phyloP scores from a whole-genome alignment of 1,140 invertebrate species.

The Riptortus pedestris region DNA sequence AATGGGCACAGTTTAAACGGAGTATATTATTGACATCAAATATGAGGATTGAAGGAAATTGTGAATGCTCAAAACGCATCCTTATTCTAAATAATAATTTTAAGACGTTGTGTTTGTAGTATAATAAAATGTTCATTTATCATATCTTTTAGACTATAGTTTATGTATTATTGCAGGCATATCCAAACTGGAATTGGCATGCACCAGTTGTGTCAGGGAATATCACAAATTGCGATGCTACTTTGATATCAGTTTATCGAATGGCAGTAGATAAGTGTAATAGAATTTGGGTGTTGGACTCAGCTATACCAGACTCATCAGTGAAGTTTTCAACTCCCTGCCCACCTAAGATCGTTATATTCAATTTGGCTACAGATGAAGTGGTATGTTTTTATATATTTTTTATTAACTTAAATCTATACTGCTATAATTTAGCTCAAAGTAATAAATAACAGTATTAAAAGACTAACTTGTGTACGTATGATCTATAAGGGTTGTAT shows the following conservation, averaged over 20 bases:
- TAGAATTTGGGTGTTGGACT: slow-evolving; percentile 57
- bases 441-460: not conserved
- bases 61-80: no score
- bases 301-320: slow-evolving; percentile 56
- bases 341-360: slow-evolving; percentile 62
- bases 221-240: slow-evolving; percentile 45
- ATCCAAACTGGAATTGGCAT: slow-evolving; percentile 66
- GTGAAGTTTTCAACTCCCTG: slow-evolving; percentile 59
- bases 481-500: not conserved
- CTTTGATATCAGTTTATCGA: slow-evolving; percentile 62
- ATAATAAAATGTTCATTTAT: no score
- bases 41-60: no score
- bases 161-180: slow-evolving; percentile 44
- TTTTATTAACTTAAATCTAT: no score
- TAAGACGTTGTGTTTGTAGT: no score
- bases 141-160: no score
- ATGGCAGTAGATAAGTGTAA: slow-evolving; percentile 57
- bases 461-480: not conserved
- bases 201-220: slow-evolving; percentile 40
- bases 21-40: no score
- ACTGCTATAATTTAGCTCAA: not conserved
- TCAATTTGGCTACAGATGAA: slow-evolving; percentile 57
- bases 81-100: no score
- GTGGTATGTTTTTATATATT: no score
- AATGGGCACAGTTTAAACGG: no score